These are phyloP conservation scores for Peromyscus leucopus DNA, from an alignment of 2,113 vertebrate genomes.

Conservation along the genomic window DNA sequence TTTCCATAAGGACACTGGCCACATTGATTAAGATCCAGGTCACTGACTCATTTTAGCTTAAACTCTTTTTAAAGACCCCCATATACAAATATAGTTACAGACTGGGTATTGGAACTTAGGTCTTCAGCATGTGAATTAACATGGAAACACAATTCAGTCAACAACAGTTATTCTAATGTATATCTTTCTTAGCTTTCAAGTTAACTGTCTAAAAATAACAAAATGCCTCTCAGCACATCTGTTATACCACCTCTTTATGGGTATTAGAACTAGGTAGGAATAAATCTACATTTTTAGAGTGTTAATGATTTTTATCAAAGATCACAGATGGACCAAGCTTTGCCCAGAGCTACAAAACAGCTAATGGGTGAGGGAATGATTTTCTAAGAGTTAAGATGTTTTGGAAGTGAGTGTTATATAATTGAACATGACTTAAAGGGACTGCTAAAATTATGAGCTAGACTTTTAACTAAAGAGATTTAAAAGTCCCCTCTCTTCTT, in stretches of 20 bases:
- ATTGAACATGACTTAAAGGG: conserved; percentile 15
- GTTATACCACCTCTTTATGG: background rate
- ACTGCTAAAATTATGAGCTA: background rate
- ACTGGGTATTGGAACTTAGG: background rate
- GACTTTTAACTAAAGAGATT: background rate
- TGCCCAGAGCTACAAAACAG: conserved; percentile 9
- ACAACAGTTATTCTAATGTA: background rate
- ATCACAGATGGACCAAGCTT: background rate
- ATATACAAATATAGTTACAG: conserved; percentile 4
- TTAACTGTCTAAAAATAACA: background rate
- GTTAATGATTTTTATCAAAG: conserved; percentile 40
- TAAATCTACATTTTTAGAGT: conserved; percentile 37
- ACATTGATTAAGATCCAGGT: background rate
- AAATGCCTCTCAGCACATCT: background rate
- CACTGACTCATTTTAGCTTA: conserved; percentile 30
- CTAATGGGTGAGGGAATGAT: background rate
- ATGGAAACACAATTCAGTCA: background rate
- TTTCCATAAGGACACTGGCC: background rate
- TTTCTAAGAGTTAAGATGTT: conserved; percentile 22
- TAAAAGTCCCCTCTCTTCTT: conserved; percentile 1
- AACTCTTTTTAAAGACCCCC: background rate
- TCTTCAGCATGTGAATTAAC: background rate
- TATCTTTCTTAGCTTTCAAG: background rate
- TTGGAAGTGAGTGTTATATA: background rate
- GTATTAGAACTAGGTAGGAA: conserved; percentile 19